Evolutionary conservation across 2,113 vertebrate genomes (phyloP).

Genomic region (Ciconia stormi): DNA sequence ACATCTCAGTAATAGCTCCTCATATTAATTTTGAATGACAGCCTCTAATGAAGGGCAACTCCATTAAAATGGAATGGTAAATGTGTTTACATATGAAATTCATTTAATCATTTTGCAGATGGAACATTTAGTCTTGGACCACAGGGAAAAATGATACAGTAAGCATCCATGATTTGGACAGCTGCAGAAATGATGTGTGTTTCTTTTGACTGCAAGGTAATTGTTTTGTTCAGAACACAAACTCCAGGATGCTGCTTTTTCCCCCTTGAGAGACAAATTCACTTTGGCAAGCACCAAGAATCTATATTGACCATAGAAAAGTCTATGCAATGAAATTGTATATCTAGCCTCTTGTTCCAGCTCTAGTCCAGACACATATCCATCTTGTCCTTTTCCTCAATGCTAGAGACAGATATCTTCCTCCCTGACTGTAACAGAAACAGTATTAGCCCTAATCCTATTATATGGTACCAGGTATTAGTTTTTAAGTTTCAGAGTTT

Average conservation of each 20-base stretch:
- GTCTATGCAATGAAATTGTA: not conserved
- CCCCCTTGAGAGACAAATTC: not conserved
- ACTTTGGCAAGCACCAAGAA: not conserved
- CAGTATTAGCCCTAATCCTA: not conserved
- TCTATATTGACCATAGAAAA: not conserved
- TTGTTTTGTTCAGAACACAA: not conserved
- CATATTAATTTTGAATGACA: slow-evolving; percentile 19
- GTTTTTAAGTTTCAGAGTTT: not conserved
- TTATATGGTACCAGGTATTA: not conserved
- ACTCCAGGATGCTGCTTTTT: not conserved
- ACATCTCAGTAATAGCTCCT: not conserved
- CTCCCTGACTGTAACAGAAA: not conserved
- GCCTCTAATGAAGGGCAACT: slow-evolving; percentile 1
- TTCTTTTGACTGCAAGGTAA: not conserved
- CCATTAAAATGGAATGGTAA: not conserved
- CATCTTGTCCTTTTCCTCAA: not conserved
- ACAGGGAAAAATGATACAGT: not conserved
- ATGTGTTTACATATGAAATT: slow-evolving; percentile 41
- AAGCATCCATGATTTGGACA: not conserved
- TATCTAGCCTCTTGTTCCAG: not conserved
- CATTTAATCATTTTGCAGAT: slow-evolving; percentile 25
- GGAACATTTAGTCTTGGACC: not conserved
- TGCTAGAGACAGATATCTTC: not conserved
- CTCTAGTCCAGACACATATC: not conserved
- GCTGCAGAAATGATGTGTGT: not conserved